These are phyloP conservation scores for Lepeophtheirus salmonis DNA, from an alignment of 1,140 invertebrate species.

Conservation along the genomic window DNA sequence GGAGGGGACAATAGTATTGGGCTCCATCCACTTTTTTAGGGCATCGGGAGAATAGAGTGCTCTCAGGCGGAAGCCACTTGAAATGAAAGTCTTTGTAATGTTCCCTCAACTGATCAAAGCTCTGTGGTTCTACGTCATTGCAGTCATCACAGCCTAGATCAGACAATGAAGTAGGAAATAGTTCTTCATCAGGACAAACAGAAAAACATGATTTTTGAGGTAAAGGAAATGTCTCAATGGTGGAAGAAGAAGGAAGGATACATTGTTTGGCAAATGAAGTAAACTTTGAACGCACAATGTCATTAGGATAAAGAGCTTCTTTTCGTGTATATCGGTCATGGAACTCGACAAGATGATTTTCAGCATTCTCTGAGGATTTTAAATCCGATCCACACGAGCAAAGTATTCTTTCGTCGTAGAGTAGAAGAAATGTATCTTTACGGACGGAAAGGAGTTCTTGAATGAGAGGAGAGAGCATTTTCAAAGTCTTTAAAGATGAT, in stretches of 20 bases:
- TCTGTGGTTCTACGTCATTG: background rate
- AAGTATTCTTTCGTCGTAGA: background rate
- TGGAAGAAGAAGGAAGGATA: too few species aligned
- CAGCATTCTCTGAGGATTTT: background rate
- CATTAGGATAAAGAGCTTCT: background rate
- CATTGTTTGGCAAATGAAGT: too few species aligned
- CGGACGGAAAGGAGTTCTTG: background rate
- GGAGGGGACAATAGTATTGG: background rate
- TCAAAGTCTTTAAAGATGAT: too few species aligned
- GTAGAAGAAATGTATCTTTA: background rate
- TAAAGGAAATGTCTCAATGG: background rate
- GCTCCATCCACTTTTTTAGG: background rate
- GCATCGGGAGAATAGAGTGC: background rate
- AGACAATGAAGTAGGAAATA: background rate
- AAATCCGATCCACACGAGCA: constrained; percentile 7
- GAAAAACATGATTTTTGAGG: background rate
- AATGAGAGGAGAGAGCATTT: background rate
- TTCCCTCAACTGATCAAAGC: background rate
- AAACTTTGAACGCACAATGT: background rate
- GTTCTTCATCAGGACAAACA: background rate
- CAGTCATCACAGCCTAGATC: background rate
- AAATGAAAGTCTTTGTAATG: background rate
- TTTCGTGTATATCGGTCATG: background rate
- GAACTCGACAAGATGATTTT: constrained; percentile 6
- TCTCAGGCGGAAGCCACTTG: background rate